Evolutionary conservation across 2,888 invertebrate genomes (phyloP), one percentile per base, ranked within the genome.

Genomic region (Synanthedon tipuliformis): DNA sequence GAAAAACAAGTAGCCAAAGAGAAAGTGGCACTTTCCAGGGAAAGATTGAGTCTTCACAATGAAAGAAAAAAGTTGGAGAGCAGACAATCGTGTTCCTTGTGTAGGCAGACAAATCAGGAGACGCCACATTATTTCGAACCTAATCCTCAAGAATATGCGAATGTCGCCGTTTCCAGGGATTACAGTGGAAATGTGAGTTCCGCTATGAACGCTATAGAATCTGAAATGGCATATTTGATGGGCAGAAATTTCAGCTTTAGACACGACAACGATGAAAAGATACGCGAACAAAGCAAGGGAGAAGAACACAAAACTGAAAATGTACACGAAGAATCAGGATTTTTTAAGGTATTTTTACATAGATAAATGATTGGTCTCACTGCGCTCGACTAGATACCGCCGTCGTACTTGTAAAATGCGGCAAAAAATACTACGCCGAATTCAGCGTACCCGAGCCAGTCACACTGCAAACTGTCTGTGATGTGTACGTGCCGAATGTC

Each of bases 1-100:
- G 91, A 91, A 58, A 90, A 90, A 61, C 89, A 89, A 59, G 82
- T 91, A 41, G 89, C 90, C 0, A 89, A 84, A 67, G 91, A 91
- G 61, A 91, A 91, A 68, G 87, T 91, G 0, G 75, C 82, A 3
- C 62, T 91, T 10, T 90, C 90, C 0, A 88, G 89, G 60, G 90
- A 91, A 65, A 78, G 90, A 59, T 61, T 91, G 53, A 78, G 78
- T 54, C 68, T 90, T 27, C 90, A 90, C 57, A 89, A 88, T 50
- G 83, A 89, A 54, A 78, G 81, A 54, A 89, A 86, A 61, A 81
- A 88, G 61, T 77, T 88, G 40, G 86, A 86, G 51, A 67, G 67
- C 51, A 71, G 69, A 59, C 78, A 78, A 50, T 81, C 81, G 54
- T 87, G 87, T 56, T 87, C 86, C 1, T 56, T 87, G 48, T 87